These are phyloP conservation scores for Pyrocephalus nanus DNA, from an alignment of 2,797 vertebrate genomes.

Conservation along the genomic window DNA sequence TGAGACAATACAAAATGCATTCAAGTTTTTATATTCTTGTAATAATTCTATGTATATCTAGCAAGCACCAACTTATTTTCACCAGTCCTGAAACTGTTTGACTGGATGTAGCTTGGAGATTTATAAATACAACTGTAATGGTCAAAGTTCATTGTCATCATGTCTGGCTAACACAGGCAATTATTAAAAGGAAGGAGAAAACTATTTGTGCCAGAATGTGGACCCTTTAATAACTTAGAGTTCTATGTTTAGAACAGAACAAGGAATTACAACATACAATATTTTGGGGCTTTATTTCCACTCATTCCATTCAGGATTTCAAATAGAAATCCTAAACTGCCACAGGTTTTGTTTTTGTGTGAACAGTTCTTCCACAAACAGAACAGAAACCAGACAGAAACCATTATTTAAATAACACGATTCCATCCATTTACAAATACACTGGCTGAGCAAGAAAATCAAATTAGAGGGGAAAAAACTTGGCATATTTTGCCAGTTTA, in stretches of 20 bases:
- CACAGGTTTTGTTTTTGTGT: constrained; percentile 41
- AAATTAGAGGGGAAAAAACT: not conserved
- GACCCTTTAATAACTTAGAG: constrained; percentile 18
- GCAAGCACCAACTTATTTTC: not conserved
- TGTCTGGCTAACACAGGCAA: not conserved
- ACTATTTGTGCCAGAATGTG: not conserved
- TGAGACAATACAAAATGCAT: not conserved
- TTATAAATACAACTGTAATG: not conserved
- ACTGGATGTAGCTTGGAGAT: not conserved
- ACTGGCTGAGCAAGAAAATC: constrained; percentile 20
- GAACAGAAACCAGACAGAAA: constrained; percentile 43
- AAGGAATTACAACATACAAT: constrained; percentile 34
- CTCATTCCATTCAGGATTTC: constrained; percentile 51
- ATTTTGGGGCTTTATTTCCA: constrained; percentile 48
- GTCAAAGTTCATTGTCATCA: not conserved
- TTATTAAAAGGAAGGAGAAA: constrained; percentile 4
- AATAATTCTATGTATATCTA: not conserved
- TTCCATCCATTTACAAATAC: constrained; percentile 27
- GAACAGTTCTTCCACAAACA: constrained; percentile 43
- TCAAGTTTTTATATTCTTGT: not conserved
- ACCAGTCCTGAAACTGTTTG: not conserved
- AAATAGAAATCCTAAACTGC: constrained; percentile 30
- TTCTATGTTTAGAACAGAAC: constrained; percentile 47
- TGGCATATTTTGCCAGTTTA: constrained; percentile 9
- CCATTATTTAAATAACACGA: constrained; percentile 48